A percentile compares a stretch with the other conserved stretches of the same genome.
phyloP scores from a whole-genome alignment of 2,888 invertebrate species.

The Mythimna vitellina region DNA sequence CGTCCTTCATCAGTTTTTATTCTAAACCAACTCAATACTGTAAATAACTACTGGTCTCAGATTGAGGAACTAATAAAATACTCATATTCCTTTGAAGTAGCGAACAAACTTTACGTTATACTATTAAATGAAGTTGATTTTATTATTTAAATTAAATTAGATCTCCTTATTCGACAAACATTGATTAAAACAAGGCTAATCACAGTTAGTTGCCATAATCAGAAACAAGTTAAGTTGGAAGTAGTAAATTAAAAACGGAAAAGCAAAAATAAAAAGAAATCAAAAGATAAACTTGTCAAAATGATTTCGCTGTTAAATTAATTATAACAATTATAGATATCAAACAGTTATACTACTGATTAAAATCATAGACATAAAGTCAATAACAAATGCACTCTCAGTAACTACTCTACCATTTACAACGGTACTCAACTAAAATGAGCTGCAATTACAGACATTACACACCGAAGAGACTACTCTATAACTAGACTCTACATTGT shows the following conservation, averaged over 20 bases:
- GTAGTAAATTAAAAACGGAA: neutral
- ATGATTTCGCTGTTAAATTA: slow-evolving; percentile 5
- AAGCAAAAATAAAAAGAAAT: neutral
- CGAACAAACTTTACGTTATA: slow-evolving; percentile 24
- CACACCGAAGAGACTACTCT: slow-evolving; percentile 24
- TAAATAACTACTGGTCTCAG: slow-evolving; percentile 19
- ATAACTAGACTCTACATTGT: slow-evolving; percentile 32
- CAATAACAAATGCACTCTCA: slow-evolving; percentile 13
- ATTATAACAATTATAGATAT: slow-evolving; percentile 19
- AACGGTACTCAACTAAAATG: slow-evolving; percentile 18
- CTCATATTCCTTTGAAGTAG: slow-evolving; percentile 14
- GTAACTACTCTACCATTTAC: slow-evolving; percentile 2
- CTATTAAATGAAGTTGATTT: slow-evolving; percentile 18
- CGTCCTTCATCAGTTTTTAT: slow-evolving; percentile 36
- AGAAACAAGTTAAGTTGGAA: slow-evolving; percentile 6
- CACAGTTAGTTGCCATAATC: neutral
- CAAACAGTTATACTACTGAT: slow-evolving; percentile 5
- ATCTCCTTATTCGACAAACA: slow-evolving; percentile 15
- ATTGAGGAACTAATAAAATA: slow-evolving; percentile 43
- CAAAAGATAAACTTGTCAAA: neutral
- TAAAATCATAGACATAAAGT: neutral
- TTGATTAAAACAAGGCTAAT: slow-evolving; percentile 22
- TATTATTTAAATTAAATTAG: slow-evolving; percentile 26
- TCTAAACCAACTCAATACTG: slow-evolving; percentile 12
- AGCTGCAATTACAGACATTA: slow-evolving; percentile 38